Base-by-base conservation (phyloP, 1,140 invertebrate genomes). In the Drosophila carrolli region DNA sequence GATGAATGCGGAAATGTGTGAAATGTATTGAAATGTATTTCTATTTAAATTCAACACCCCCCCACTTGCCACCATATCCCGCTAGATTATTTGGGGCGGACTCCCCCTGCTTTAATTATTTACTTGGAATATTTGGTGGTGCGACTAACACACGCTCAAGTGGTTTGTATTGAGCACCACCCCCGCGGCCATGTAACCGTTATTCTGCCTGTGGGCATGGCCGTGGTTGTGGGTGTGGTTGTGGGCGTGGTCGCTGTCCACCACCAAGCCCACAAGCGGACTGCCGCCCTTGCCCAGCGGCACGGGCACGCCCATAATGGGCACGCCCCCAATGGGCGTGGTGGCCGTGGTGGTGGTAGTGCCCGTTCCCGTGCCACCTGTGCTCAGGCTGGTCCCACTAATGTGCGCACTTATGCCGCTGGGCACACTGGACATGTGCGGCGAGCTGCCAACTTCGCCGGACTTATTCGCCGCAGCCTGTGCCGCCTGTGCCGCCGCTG, bases 81-180 rank as follows among this genome's bases (percentile, higher is more conserved):
- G 29, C 29, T 23, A 0, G 29, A 6, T 32, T 32, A 0, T 19
- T 37, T n/a, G 9, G 5, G 3, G 9, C 43, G 5, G 23, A 40
- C 10, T 57, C 14, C n/a, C 47, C 32, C 7, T 27, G 16, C 35
- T n/a, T 40, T 19, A 13, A 5, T 37, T 29, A 38, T 11, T 37
- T 46, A 35, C 14, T 44, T 40, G 43, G 10, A 27, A 41, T 27
- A 16, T 19, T 23, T 19, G 61, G 4, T 53, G 23, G 2, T 14
- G 32, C 14, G 19, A 53, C 82, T 92, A 92, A 90, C 91, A 92
- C 58, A 92, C 91, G 60, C 83, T 92, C 78, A 92, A 75, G 75
- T 92, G 91, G 68, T 89, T 92, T 29, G 91, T 86, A 53, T 92
- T 92, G 29, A 92, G 86, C 13, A 92, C 91, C 27, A 92, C 89